phyloP scores from a whole-genome alignment of 2,888 invertebrate genomes.

The Volucella inflata region DNA sequence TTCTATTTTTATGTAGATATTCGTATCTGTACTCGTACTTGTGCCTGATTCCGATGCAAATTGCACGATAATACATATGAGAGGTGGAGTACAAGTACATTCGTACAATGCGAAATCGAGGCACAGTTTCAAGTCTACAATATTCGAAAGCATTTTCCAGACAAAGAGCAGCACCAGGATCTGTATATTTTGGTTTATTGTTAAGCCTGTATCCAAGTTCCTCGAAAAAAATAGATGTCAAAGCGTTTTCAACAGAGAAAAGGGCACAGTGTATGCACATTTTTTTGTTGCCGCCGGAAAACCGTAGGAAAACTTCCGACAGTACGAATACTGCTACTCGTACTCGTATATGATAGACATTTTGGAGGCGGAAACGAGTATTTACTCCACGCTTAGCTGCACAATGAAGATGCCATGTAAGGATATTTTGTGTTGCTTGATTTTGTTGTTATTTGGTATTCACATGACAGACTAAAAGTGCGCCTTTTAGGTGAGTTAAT shows the following conservation, averaged over 20 bases:
- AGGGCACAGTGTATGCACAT: conserved; percentile 5
- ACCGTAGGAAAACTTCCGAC: not conserved
- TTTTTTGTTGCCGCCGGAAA: not conserved
- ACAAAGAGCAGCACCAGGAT: conserved; percentile 22
- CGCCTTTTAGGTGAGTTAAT: no score
- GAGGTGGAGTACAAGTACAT: not conserved
- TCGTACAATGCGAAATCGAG: not conserved
- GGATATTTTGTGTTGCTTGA: not conserved
- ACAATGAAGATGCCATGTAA: not conserved
- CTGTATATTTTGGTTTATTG: conserved; percentile 20
- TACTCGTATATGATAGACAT: not conserved
- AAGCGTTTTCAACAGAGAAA: conserved; percentile 35
- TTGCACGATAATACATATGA: conserved; percentile 6
- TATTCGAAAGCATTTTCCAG: conserved; percentile 34
- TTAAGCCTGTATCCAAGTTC: conserved; percentile 19
- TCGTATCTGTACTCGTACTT: not conserved
- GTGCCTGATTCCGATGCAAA: conserved; percentile 1
- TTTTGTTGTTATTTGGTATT: not conserved
- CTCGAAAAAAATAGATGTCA: conserved; percentile 30
- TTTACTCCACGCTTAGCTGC: conserved; percentile 2
- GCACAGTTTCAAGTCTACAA: not conserved
- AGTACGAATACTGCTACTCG: not conserved
- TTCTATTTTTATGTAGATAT: not conserved
- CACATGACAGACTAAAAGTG: no score
- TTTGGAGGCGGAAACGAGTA: not conserved